Percentiles rank a stretch among this genome's conserved stretches.
phyloP scores from a whole-genome alignment of 2,888 invertebrate species.

The Digitonthophagus gazella region DNA sequence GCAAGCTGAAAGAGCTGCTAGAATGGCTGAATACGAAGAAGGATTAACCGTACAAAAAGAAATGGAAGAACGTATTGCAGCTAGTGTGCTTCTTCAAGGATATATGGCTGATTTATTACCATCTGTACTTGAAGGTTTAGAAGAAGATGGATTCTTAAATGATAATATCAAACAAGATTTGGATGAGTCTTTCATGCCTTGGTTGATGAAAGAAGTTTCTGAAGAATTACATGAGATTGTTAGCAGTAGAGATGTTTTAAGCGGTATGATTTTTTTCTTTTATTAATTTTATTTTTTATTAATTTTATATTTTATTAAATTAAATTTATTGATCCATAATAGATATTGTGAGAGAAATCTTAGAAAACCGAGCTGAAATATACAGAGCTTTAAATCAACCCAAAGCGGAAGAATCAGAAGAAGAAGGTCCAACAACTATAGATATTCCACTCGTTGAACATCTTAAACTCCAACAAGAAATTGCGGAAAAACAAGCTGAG shows the following conservation, averaged over 20 bases:
- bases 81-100: conserved; percentile 78
- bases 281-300: background rate
- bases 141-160: conserved; percentile 69
- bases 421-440: conserved; percentile 41
- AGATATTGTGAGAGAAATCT: conserved; percentile 77
- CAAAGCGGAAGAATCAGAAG: conserved; percentile 37
- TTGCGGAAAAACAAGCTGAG: conserved; percentile 22
- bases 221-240: conserved; percentile 78
- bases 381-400: conserved; percentile 54
- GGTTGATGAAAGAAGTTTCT: conserved; percentile 81
- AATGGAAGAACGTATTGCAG: conserved; percentile 75
- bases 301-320: conserved; percentile 1
- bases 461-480: conserved; percentile 43
- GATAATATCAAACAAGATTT: conserved; percentile 65
- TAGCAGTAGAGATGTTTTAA: conserved; percentile 76
- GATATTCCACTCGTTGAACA: conserved; percentile 44
- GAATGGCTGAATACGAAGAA: conserved; percentile 69
- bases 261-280: conserved; percentile 53
- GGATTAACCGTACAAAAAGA: conserved; percentile 64
- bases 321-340: conserved; percentile 31
- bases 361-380: conserved; percentile 69
- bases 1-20: conserved; percentile 68
- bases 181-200: conserved; percentile 81
- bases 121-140: conserved; percentile 75
- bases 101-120: conserved; percentile 86